Percentiles rank a stretch among this genome's conserved stretches.
Evolutionary conservation across 2,113 vertebrate genomes (phyloP).

Genomic region (Silurus asotus): DNA sequence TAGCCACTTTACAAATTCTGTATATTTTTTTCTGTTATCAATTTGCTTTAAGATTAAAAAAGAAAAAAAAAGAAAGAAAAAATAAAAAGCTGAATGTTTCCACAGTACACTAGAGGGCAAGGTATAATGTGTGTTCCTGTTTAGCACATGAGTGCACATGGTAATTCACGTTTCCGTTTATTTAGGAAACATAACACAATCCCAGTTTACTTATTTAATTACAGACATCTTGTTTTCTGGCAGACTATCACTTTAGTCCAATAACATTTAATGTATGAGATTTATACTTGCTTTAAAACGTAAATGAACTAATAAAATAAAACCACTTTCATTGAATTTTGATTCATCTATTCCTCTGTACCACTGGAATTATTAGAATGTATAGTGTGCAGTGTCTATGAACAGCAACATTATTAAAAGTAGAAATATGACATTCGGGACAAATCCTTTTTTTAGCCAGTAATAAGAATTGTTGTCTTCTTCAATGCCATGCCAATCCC

Average conservation of each 20-base stretch:
- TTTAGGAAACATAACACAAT: neutral
- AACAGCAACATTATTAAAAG: neutral
- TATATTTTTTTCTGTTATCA: neutral
- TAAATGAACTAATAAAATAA: neutral
- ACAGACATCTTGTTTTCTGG: neutral
- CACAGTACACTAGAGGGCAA: slow-evolving; percentile 3
- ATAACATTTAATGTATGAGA: neutral
- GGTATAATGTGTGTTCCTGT: neutral
- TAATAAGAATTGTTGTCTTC: neutral
- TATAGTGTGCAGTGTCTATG: neutral
- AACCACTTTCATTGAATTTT: neutral
- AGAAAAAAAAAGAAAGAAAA: neutral
- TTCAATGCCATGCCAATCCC: neutral
- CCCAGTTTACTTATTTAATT: neutral
- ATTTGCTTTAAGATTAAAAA: neutral
- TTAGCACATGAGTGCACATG: too few relatives aligned
- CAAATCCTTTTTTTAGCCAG: neutral
- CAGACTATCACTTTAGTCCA: neutral
- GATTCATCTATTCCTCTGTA: neutral
- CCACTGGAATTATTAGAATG: neutral
- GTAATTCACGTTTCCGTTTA: neutral
- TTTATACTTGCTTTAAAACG: neutral
- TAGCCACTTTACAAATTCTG: neutral
- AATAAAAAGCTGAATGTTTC: neutral
- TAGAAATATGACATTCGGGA: neutral